phyloP scores from a whole-genome alignment of 2,113 vertebrate species.

The Oxygymnocypris stewartii region DNA sequence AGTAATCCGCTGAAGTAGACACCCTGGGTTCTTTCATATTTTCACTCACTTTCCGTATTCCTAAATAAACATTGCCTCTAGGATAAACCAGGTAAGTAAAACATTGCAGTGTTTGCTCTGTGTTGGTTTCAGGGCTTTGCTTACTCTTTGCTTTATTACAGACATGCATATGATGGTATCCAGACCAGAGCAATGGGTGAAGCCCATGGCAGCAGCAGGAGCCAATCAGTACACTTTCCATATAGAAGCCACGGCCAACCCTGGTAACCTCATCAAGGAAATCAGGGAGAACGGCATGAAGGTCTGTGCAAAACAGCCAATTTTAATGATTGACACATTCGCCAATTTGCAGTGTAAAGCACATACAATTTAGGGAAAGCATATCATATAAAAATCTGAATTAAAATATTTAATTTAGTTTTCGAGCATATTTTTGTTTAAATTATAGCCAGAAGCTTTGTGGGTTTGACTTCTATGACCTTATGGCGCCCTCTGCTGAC shows the following conservation, averaged over 20 bases:
- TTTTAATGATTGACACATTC: not conserved
- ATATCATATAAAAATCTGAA: not conserved
- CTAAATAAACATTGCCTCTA: not conserved
- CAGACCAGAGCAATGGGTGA: conserved; percentile 94
- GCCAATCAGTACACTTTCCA: conserved; percentile 97
- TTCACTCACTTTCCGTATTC: not conserved
- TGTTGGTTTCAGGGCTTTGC: not conserved
- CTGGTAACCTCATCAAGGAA: conserved; percentile 91
- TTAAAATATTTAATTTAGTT: too few relatives aligned
- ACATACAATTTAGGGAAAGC: not conserved
- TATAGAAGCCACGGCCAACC: conserved; percentile 86
- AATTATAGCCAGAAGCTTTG: not conserved
- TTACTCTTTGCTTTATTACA: conserved; percentile 59
- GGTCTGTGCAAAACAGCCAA: conserved; percentile 67
- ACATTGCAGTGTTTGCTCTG: not conserved
- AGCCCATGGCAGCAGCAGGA: conserved; percentile 92
- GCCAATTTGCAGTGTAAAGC: not conserved
- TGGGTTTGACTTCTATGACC: not conserved
- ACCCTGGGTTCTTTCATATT: not conserved
- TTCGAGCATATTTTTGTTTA: too few relatives aligned
- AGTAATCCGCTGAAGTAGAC: not conserved
- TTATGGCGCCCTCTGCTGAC: not conserved
- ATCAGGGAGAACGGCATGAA: conserved; percentile 94
- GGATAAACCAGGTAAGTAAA: not conserved
- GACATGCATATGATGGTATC: conserved; percentile 99